Conservation (phyloP, 53 echinoderm and acorn worm genomes). For the Echinarachnius parma region DNA sequence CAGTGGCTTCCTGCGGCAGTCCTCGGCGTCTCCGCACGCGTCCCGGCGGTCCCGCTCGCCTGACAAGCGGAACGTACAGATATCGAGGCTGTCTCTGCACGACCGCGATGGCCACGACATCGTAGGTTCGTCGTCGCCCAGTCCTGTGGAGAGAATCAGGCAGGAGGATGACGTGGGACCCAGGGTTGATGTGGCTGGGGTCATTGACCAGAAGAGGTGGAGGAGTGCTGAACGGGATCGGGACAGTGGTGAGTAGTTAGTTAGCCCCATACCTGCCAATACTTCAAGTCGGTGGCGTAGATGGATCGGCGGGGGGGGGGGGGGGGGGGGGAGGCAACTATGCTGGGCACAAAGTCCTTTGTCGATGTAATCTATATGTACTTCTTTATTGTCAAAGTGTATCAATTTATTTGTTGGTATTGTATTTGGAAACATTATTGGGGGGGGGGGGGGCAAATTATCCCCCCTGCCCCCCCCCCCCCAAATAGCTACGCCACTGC, state of each 20-base stretch:
- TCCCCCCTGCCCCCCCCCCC: too few relatives aligned
- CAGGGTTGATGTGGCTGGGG: background rate
- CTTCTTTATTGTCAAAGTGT: too few relatives aligned
- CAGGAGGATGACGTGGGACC: background rate
- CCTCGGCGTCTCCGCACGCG: conserved; percentile 16
- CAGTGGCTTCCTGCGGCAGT: conserved; percentile 5
- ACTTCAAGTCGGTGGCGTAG: too few relatives aligned
- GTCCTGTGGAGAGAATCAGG: conserved; percentile 9
- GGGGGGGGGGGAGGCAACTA: too few relatives aligned
- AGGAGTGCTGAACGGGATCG: background rate
- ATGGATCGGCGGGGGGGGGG: too few relatives aligned
- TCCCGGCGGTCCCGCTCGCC: conserved; percentile 25
- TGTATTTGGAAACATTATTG: too few relatives aligned
- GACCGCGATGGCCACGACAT: background rate
- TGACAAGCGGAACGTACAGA: conserved; percentile 14
- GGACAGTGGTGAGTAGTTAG: background rate
- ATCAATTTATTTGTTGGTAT: too few relatives aligned
- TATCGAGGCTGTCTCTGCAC: background rate
- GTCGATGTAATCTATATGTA: too few relatives aligned
- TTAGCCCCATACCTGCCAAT: background rate
- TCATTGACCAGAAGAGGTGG: background rate
- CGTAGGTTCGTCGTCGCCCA: background rate
- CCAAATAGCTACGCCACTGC: too few relatives aligned
- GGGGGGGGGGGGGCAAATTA: too few relatives aligned
- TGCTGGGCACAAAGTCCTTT: too few relatives aligned